Conservation (phyloP, 1,140 invertebrate species). For the Drosophila virilis region DNA sequence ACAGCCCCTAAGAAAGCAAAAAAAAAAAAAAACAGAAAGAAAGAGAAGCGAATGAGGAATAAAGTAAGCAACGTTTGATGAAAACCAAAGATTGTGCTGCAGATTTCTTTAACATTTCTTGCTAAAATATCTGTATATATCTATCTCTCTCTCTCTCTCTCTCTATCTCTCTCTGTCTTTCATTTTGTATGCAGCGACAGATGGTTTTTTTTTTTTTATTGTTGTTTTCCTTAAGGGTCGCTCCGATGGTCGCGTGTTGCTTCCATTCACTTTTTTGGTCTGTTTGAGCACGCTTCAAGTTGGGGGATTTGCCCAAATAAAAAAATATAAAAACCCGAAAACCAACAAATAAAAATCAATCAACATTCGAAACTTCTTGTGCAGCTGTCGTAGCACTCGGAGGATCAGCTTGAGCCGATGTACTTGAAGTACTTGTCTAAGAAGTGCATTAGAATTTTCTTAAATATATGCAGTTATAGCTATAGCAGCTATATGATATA, state of each 20-base stretch:
- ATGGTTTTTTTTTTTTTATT: slow-evolving; percentile 49
- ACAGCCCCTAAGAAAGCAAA: neutral
- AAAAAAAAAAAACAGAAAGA: too few relatives aligned
- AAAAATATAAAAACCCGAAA: neutral
- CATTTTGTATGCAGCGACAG: slow-evolving; percentile 43
- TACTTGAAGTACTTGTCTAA: too few relatives aligned
- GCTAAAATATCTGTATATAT: neutral
- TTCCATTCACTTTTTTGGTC: slow-evolving; percentile 2
- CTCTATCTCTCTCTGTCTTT: neutral
- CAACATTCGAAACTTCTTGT: neutral
- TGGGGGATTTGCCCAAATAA: slow-evolving; percentile 19
- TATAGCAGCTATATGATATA: too few relatives aligned
- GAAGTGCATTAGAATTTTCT: too few relatives aligned
- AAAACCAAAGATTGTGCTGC: slow-evolving; percentile 47
- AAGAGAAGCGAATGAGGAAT: too few relatives aligned
- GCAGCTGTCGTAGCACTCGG: slow-evolving; percentile 14
- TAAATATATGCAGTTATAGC: too few relatives aligned
- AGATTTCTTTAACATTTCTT: slow-evolving; percentile 51
- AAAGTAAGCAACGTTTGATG: too few relatives aligned
- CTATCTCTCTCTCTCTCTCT: too few relatives aligned
- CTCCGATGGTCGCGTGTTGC: slow-evolving; percentile 49
- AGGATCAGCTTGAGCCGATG: too few relatives aligned
- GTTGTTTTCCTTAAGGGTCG: slow-evolving; percentile 34
- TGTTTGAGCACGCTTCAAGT: slow-evolving; percentile 16
- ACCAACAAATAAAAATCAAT: neutral